phyloP scores from a whole-genome alignment of 2,113 vertebrate species.

The Psammodynastes pulverulentus region DNA sequence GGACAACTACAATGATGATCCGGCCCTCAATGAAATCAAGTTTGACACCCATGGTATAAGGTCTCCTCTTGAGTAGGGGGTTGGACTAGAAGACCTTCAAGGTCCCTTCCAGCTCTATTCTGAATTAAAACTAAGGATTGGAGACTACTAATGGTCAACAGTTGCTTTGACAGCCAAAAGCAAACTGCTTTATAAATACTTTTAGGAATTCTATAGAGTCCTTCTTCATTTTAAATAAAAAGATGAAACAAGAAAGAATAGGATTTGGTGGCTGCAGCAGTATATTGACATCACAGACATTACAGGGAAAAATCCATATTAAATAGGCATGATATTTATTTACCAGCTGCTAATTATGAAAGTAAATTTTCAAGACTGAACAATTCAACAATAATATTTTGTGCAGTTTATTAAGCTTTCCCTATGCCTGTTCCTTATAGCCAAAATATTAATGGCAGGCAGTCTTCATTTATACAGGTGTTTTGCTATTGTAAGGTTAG shows the following conservation, averaged over 20 bases:
- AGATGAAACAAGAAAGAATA: not conserved
- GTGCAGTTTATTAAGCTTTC: constrained; percentile 59
- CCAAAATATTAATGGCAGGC: constrained; percentile 66
- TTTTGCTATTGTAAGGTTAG: constrained; percentile 38
- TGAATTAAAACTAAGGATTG: not conserved
- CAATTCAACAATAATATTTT: constrained; percentile 68
- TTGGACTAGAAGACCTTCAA: too few species aligned
- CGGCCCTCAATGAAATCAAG: too few species aligned
- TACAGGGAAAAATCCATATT: constrained; percentile 47
- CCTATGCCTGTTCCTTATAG: constrained; percentile 66
- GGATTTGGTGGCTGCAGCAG: not conserved
- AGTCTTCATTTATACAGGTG: constrained; percentile 41
- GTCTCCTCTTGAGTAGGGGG: too few species aligned
- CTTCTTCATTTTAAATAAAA: not conserved
- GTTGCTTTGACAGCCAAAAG: not conserved
- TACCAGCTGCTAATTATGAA: constrained; percentile 69
- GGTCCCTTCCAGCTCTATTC: too few species aligned
- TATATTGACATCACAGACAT: constrained; percentile 32
- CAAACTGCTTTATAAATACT: not conserved
- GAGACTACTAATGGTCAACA: not conserved
- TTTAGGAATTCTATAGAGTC: not conserved
- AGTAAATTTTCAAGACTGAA: constrained; percentile 64
- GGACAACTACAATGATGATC: too few species aligned
- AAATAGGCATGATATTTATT: constrained; percentile 67
- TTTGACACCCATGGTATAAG: too few species aligned